Evolutionary conservation across 1,140 invertebrate species (phyloP).

Genomic region (Platyscapa corneri): DNA sequence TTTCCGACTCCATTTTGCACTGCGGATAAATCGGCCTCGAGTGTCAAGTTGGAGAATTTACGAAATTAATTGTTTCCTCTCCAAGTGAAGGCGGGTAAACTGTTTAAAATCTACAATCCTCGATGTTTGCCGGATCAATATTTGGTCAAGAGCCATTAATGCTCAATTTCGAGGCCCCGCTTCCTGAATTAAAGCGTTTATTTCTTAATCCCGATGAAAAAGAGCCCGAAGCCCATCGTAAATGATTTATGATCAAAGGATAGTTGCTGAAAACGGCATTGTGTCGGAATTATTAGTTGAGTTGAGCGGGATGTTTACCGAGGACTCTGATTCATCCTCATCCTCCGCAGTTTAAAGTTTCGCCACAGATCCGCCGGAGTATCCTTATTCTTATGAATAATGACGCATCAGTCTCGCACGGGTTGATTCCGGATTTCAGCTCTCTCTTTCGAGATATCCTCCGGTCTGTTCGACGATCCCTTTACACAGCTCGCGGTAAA

Average conservation of each 20-base stretch:
- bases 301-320: no score
- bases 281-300: neutral
- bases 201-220: no score
- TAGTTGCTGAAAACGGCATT: neutral
- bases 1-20: neutral
- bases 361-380: neutral
- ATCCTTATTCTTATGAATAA: constrained; percentile 35
- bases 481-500: constrained; percentile 7
- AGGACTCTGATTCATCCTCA: neutral
- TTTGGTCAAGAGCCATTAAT: neutral
- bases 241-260: no score
- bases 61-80: no score
- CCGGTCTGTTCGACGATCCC: neutral
- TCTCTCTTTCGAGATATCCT: neutral
- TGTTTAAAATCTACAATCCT: neutral
- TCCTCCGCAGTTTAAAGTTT: neutral
- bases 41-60: neutral
- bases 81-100: no score
- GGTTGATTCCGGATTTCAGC: constrained; percentile 21
- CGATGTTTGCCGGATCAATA: neutral
- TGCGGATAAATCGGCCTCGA: no score
- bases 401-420: constrained; percentile 32
- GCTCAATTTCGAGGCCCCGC: neutral
- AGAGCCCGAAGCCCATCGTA: no score
- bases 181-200: neutral